Evolutionary conservation across 2,888 invertebrate genomes (phyloP), one percentile per base, ranked within the genome.

Genomic region (Pristionchus fissidentatus): DNA sequence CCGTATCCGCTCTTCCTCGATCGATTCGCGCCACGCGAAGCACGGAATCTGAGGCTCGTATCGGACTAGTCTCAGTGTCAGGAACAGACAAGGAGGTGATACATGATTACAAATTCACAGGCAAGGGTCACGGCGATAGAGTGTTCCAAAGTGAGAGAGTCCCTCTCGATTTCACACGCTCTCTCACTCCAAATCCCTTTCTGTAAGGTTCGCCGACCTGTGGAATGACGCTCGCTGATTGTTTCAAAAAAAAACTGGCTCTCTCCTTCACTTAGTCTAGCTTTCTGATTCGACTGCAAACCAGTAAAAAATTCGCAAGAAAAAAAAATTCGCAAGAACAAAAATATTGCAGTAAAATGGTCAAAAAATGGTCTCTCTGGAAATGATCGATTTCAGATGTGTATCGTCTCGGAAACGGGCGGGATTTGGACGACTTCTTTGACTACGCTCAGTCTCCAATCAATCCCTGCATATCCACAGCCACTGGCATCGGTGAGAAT

Each of bases 11-110:
- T 52, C 80, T 81, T 1, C 80, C 80, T 62, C 60, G 80, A 0
- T 81, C 80, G 32, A 81, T 81, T 81, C 80, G 80, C 4, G 41
- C 80, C 3, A 35, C 80, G 29, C 32, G 43, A 8, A 49, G 80
- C n/a, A n/a, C n/a, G n/a, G 32, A 46, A 19, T 46, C 32, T 1
- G 46, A 46, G 22, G 46, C 29, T 15, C n/a, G 80, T n/a, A 81
- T 81, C 2, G 80, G 80, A 5, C 43, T 81, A 29, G 80, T 81
- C 1, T 43, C 80, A 29, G 62, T 81, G 32, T 43, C 46, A 35
- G 80, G 80, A 3, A 62, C 41, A 10, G 80, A 81, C 1, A 32
- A 41, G 15, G 46, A 62, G 41, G 80, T 81, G 15, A 13, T n/a
- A 1, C 2, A 10, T 60, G 7, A 4, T 10, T 22, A 60, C 2